These are phyloP conservation scores for Psittacus erithacus DNA, from an alignment of 2,113 vertebrate species.

Conservation along the genomic window DNA sequence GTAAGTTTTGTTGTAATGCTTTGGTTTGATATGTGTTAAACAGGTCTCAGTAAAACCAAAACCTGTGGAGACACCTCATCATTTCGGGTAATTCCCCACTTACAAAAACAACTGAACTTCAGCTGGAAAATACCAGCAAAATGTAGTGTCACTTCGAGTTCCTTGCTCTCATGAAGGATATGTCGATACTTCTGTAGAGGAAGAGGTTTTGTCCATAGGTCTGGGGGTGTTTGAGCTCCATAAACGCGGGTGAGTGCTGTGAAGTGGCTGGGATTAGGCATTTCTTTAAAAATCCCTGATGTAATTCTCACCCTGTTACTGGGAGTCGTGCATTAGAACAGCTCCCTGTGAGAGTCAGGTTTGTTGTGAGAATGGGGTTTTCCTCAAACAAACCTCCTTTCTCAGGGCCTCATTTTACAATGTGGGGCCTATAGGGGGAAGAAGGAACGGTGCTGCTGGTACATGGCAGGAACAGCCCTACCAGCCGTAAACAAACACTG, in stretches of 20 bases:
- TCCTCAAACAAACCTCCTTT: background rate
- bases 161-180: background rate
- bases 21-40: background rate
- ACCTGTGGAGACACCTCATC: background rate
- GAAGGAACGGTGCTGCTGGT: background rate
- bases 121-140: background rate
- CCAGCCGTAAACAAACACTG: background rate
- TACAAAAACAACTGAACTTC: background rate
- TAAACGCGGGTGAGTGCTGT: background rate
- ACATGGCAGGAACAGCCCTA: background rate
- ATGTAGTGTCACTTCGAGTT: background rate
- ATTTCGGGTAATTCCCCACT: background rate
- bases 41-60: background rate
- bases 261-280: background rate
- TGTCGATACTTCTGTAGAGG: background rate
- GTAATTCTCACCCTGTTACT: background rate
- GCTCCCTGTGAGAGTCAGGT: background rate
- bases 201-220: background rate
- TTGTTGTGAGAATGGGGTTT: background rate
- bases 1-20: background rate
- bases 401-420: background rate
- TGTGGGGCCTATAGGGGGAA: background rate
- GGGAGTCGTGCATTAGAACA: background rate
- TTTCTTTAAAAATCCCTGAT: background rate
- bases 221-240: fast-evolving